Evolutionary conservation across 2,113 vertebrate genomes (phyloP), one percentile per base, ranked within the genome.

Genomic region (Otus sunia): DNA sequence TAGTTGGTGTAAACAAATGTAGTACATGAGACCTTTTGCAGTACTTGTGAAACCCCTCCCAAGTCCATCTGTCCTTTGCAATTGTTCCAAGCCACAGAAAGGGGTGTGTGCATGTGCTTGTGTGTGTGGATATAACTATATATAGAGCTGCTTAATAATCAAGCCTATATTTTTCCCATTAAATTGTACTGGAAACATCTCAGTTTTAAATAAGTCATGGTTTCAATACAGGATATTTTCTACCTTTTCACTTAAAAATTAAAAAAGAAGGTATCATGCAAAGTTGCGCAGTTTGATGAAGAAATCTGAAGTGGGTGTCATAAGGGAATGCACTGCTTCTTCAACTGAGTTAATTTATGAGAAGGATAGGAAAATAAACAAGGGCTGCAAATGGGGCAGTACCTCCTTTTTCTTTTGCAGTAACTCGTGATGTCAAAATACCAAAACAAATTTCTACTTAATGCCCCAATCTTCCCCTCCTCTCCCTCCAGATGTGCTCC

Each of bases 51-150:
- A 95, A 92, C 88, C 67, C n/a, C 69, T 84, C 87, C 90, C 92
- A 95, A 90, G 88, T 95, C 94, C 93, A 94, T 98, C 91, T 98
- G 92, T 95, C 88, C 96, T 98, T 86, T 97, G 88, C 96, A 83
- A 39, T 97, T 96, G 91, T 94, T 97, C 94, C 92, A 96, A 96
- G 94, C 94, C 97, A 96, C 95, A 97, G 96, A 92, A 78, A 74
- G 94, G 76, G 58, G 34, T 68, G 92, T 95, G 94, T 93, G 88
- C 34, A 1, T 58, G 29, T 34, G 36, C 81, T 66, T 92, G 72
- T 88, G 90, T 82, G 45, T 56, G 41, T 79, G 88, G 56, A 84
- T 92, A 76, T 84, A 96, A 93, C 84, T 88, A 85, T 95, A 96
- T 92, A 95, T 96, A 97, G 91, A 96, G 80, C 68, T 86, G 69